Percentiles rank a stretch among this genome's conserved stretches.
phyloP scores from a whole-genome alignment of 2,797 vertebrate genomes.

The Lindbergichthys nudifrons region DNA sequence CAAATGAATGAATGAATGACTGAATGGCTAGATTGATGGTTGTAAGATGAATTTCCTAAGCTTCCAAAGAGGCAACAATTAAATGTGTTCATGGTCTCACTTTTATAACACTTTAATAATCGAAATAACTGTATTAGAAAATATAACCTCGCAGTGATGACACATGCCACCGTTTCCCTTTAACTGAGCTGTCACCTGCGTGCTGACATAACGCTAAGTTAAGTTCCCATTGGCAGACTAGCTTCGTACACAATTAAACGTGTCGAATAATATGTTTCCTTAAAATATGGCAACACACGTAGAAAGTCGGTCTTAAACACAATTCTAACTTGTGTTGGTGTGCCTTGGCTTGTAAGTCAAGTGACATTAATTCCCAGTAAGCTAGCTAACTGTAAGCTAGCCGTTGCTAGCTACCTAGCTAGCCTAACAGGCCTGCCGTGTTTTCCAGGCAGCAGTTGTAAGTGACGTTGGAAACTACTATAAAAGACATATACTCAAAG shows the following conservation, averaged over 20 bases:
- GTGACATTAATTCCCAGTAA: constrained; percentile 9
- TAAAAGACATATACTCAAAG: not conserved
- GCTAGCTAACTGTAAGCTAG: constrained; percentile 59
- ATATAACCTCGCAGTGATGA: not conserved
- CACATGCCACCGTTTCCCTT: not conserved
- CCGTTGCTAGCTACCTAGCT: constrained; percentile 56
- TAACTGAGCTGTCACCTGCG: constrained; percentile 56
- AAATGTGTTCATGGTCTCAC: fast-evolving
- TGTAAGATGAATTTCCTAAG: fast-evolving
- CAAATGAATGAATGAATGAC: constrained; percentile 26
- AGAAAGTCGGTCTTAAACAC: not conserved
- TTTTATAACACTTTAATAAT: not conserved
- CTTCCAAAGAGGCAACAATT: not conserved
- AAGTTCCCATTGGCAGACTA: constrained; percentile 44
- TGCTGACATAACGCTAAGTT: constrained; percentile 39
- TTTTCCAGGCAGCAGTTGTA: constrained; percentile 30
- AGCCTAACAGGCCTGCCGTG: constrained; percentile 66
- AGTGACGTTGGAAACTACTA: constrained; percentile 26
- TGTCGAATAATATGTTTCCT: not conserved
- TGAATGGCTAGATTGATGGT: constrained; percentile 24
- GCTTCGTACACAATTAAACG: not conserved
- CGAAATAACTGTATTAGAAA: not conserved
- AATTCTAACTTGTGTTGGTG: not conserved
- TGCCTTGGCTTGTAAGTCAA: not conserved
- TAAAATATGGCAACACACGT: not conserved